Evolutionary conservation across 2,888 invertebrate species (phyloP), one percentile per base, ranked within the genome.

Genomic region (Alloscopus bannaensis): DNA sequence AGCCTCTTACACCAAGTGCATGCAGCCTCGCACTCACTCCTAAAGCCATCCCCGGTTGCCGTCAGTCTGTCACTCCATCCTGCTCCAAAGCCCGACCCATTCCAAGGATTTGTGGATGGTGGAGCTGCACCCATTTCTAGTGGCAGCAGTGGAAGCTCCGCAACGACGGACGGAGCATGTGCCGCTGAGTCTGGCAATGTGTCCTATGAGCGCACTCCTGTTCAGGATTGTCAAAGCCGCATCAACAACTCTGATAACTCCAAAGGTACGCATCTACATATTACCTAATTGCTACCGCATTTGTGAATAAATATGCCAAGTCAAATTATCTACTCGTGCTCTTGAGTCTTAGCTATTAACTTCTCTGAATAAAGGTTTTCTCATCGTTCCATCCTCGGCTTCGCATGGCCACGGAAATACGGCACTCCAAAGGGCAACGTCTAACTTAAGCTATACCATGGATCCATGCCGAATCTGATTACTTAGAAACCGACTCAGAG

Each of bases 401-500:
- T 45, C 76, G 0, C 77, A 77, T 22, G 60, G 55, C 6, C 77
- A 77, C 40, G 64, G 64, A 18, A 76, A 65, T 24, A 1, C 64
- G 1, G 18, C 70, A 55, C 50, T 29, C 4, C 64, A 62, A 24
- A 60, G 57, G 36, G 64, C 45, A 42, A 45, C 70, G 4, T 24
- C 69, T 13, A 60, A 18, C 22, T 18, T 70, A 59, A 60, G 31
- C 18, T 75, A 68, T 65, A 24, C 75, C 2, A 77, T 77, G 77
- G 77, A 77, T 40, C 77, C 77, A 0, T 77, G 77, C 65, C 77
- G 77, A 3, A 77, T 77, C 64, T 77, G 77, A 77, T 77, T 59
- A 13, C 40, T 76, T 55, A n/a, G n/a, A n/a, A n/a, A n/a, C n/a
- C n/a, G n/a, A n/a, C n/a, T n/a, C n/a, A n/a, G n/a, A n/a, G n/a